Evolutionary conservation across 2,888 invertebrate species (phyloP).

Genomic region (Tipula lateralis): DNA sequence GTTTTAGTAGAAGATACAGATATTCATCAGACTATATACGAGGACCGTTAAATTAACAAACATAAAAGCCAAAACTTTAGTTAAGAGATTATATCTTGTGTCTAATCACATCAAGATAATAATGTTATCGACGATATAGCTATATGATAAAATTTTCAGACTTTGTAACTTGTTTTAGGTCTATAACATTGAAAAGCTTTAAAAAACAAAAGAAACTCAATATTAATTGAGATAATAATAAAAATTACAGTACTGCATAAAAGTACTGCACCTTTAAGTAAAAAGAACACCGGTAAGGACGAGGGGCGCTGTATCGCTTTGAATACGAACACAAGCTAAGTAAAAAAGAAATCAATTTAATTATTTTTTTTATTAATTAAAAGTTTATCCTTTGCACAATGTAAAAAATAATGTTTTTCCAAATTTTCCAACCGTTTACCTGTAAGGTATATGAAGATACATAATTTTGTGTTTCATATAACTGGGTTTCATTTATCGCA

Average conservation of each 20-base stretch:
- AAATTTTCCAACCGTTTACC: no score
- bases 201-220: not conserved
- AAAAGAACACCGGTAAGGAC: no score
- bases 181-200: not conserved
- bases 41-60: not conserved
- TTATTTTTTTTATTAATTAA: not conserved
- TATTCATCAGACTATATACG: not conserved
- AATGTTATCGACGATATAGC: not conserved
- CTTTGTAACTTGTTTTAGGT: not conserved
- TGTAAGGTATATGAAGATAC: no score
- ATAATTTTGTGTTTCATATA: no score
- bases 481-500: no score
- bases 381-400: not conserved
- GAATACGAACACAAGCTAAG: not conserved
- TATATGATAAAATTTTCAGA: not conserved
- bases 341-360: not conserved
- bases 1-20: not conserved
- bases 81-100: not conserved
- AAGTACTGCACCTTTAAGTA: not conserved
- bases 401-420: no score
- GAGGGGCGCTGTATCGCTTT: not conserved
- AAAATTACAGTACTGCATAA: not conserved
- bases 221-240: not conserved
- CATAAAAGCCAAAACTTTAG: not conserved
- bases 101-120: not conserved